Conservation (phyloP, 2,888 invertebrate genomes). For the Corythucha ciliata region DNA sequence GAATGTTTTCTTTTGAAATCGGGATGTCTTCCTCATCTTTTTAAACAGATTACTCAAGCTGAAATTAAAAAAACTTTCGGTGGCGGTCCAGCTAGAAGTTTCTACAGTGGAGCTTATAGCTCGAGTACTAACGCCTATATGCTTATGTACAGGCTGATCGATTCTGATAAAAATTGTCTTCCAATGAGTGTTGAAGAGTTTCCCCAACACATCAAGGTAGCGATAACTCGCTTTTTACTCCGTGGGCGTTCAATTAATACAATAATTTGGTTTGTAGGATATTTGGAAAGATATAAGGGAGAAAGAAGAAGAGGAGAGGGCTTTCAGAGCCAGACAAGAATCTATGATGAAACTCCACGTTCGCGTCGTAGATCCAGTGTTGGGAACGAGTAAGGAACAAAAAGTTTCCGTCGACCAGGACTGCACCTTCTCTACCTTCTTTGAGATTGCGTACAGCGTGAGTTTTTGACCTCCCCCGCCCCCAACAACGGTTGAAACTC, state of each 20-base stretch:
- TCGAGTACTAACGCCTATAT: slow-evolving; percentile 83
- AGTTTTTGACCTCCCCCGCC: no score
- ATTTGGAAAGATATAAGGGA: slow-evolving; percentile 55
- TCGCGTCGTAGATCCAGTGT: no score
- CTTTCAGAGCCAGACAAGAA: slow-evolving; percentile 51
- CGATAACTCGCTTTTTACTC: slow-evolving; percentile 12
- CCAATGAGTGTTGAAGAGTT: slow-evolving; percentile 59
- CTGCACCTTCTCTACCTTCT: no score
- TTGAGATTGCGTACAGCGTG: no score
- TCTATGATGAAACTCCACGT: slow-evolving; percentile 55
- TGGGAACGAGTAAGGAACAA: no score
- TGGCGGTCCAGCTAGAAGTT: slow-evolving; percentile 54
- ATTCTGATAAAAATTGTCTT: slow-evolving; percentile 52
- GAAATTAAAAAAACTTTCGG: slow-evolving; percentile 78
- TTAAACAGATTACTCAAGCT: slow-evolving; percentile 64
- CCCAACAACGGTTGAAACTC: no score
- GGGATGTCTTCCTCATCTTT: background rate
- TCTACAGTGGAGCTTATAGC: slow-evolving; percentile 64
- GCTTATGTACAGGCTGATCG: slow-evolving; percentile 78
- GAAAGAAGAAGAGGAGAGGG: slow-evolving; percentile 55
- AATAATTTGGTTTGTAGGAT: slow-evolving; percentile 39
- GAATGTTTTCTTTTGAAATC: background rate
- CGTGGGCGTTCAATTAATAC: background rate
- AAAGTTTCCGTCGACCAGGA: no score
- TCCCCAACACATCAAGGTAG: slow-evolving; percentile 59